phyloP scores from a whole-genome alignment of 1,140 invertebrate species.

The Rhyzopertha dominica region DNA sequence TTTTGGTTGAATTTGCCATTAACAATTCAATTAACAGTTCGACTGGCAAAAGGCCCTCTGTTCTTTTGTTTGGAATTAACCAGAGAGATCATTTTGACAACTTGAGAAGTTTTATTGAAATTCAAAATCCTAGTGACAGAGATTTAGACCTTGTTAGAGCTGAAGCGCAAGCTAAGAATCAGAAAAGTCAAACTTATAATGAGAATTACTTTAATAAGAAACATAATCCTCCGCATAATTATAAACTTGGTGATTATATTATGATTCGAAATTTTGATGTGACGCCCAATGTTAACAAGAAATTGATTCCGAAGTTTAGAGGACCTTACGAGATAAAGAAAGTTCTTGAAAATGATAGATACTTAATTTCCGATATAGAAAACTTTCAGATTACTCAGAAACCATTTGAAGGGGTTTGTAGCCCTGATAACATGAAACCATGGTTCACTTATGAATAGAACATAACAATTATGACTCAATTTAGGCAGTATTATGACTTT shows the following conservation, averaged over 20 bases:
- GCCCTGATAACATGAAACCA: background rate
- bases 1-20: constrained; percentile 16
- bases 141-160: constrained; percentile 11
- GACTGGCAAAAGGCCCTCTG: constrained; percentile 17
- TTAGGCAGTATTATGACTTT: too few relatives aligned
- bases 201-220: constrained; percentile 11
- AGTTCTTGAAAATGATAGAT: constrained; percentile 29
- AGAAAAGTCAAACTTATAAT: constrained; percentile 10
- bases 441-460: too few relatives aligned
- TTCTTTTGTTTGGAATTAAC: constrained; percentile 19
- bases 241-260: constrained; percentile 26
- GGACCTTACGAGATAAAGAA: constrained; percentile 25
- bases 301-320: constrained; percentile 25
- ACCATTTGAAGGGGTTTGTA: constrained; percentile 22
- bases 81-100: background rate
- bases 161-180: constrained; percentile 3
- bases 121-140: background rate
- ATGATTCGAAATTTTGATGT: constrained; percentile 21
- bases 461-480: too few relatives aligned
- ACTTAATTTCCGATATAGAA: constrained; percentile 22
- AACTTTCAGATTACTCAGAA: constrained; percentile 19
- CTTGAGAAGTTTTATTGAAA: background rate
- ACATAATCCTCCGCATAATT: constrained; percentile 14
- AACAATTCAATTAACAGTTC: constrained; percentile 18
- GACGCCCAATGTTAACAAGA: constrained; percentile 19